These are phyloP conservation scores for Nyctibius bracteatus DNA, from an alignment of 2,113 vertebrate genomes.

Conservation along the genomic window DNA sequence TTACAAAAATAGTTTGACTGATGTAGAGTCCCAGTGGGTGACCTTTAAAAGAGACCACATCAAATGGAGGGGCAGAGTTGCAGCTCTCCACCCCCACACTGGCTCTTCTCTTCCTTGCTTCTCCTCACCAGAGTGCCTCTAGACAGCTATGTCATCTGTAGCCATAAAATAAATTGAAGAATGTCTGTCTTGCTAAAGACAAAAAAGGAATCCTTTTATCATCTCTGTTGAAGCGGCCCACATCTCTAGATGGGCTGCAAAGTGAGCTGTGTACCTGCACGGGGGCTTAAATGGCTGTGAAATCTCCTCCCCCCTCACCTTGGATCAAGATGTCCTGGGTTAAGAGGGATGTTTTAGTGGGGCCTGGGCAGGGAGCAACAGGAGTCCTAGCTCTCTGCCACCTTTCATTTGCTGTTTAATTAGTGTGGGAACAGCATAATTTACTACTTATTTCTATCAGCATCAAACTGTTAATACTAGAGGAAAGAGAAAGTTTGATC, in stretches of 20 bases:
- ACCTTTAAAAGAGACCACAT: constrained; percentile 25
- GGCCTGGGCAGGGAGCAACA: not conserved
- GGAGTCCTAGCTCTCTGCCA: not conserved
- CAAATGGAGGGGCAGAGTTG: not conserved
- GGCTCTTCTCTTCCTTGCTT: not conserved
- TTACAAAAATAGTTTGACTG: constrained; percentile 34
- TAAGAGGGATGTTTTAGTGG: not conserved
- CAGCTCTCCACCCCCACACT: not conserved
- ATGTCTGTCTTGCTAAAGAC: not conserved
- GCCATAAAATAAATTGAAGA: constrained; percentile 12
- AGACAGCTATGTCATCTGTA: constrained; percentile 36
- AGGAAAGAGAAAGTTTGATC: not conserved
- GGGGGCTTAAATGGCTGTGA: not conserved
- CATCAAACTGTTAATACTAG: not conserved
- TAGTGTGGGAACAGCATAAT: not conserved
- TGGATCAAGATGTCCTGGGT: not conserved
- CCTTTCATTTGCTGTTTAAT: not conserved
- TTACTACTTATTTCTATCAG: not conserved
- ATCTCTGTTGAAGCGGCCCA: rapidly evolving
- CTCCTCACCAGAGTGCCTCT: not conserved
- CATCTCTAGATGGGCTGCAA: not conserved
- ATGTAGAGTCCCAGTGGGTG: not conserved
- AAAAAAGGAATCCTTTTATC: not conserved
- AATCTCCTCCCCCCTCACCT: not conserved
- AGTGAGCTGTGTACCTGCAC: not conserved